Evolutionary conservation across 2,797 vertebrate genomes (phyloP), one percentile per base, ranked within the genome.

Genomic region (Oreortyx pictus): DNA sequence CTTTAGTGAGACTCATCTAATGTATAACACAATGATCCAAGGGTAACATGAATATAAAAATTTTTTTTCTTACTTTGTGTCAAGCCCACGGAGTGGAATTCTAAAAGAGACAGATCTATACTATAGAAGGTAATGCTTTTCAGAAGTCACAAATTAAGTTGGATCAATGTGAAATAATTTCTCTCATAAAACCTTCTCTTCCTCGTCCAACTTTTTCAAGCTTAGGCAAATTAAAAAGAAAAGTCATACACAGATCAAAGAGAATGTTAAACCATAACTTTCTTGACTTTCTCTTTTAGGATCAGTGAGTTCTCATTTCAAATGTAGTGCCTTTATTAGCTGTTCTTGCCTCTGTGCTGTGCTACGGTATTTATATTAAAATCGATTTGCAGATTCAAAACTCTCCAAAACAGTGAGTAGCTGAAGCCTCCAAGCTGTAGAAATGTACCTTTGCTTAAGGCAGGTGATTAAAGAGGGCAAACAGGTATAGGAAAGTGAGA

Each of bases 181-280:
- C 50, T 44, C 37, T 86, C 57, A 41, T 81, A 79, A 94, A 90
- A 94, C 33, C 47, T 75, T 88, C n/a, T 88, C 72, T 93, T 91
- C 68, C 82, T 89, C 87, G 91, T 80, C 94, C 70, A 92, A 70
- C 47, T 92, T 86, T 92, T 90, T 71, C 70, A 92, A 84, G 49
- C 44, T 92, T 93, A 88, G 95, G 54, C 76, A 92, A 96, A 97
- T 95, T 93, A 92, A 94, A 94, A 11, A 22, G 49, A 3, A 15
- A 75, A 93, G 44, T 89, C 73, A 77, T 41, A 41, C 37, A 39
- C 31, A 88, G 85, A 95, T 87, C 67, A 87, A 92, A 95, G 68
- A 85, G 77, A 91, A 95, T 90, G 44, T 67, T 88, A 79, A 89
- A 92, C 71, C 0, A 2, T 43, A 82, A 78, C 43, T 87, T 92